phyloP scores from a whole-genome alignment of 2,113 vertebrate species.

The Mustela nigripes region DNA sequence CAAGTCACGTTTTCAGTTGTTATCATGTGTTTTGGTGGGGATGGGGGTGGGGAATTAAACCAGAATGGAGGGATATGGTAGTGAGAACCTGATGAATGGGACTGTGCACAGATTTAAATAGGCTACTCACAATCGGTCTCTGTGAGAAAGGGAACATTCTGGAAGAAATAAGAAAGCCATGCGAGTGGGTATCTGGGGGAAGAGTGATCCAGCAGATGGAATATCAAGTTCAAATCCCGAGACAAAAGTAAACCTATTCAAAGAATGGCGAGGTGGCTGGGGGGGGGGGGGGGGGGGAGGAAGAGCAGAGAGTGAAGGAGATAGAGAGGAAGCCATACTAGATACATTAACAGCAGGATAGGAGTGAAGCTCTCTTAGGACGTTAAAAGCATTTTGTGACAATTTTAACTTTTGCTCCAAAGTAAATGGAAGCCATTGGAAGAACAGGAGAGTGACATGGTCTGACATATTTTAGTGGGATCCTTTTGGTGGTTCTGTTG shows the following conservation, averaged over 20 bases:
- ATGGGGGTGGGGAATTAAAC: neutral
- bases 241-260: neutral
- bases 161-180: neutral
- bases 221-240: neutral
- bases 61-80: neutral
- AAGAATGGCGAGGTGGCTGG: neutral
- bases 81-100: neutral
- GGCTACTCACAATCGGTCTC: neutral
- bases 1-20: neutral
- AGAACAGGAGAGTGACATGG: neutral
- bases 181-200: neutral
- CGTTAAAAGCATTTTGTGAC: neutral
- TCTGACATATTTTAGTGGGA: neutral
- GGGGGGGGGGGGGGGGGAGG: neutral
- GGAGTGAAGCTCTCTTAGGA: neutral
- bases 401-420: neutral
- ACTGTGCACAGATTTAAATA: neutral
- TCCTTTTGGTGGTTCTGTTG: neutral
- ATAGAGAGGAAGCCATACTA: neutral
- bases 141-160: neutral
- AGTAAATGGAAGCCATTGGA: neutral
- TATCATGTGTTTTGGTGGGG: neutral
- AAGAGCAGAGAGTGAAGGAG: neutral
- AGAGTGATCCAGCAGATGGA: neutral
- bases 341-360: neutral